Conservation (phyloP, 2,797 vertebrate genomes). For the Premnoplex brunnescens region DNA sequence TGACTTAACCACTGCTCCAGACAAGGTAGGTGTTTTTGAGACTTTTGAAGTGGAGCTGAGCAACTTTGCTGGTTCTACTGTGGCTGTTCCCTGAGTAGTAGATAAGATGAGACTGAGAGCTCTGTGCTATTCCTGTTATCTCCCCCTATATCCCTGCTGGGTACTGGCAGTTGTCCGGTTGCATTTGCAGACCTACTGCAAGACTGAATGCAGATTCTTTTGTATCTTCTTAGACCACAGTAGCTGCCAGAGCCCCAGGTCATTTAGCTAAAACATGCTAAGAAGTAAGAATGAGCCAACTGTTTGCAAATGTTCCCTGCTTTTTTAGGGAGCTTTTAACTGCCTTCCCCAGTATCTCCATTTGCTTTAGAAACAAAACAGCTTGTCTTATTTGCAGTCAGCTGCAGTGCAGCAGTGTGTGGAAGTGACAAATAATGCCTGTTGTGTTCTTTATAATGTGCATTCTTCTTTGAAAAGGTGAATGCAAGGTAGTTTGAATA, state of each 20-base stretch:
- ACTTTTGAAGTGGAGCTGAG: neutral
- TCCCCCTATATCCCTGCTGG: neutral
- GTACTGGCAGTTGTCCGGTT: neutral
- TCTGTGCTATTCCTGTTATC: neutral
- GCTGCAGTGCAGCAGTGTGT: neutral
- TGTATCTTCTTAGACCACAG: neutral
- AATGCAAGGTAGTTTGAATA: neutral
- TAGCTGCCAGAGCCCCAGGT: neutral
- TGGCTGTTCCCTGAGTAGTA: neutral
- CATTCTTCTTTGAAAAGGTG: neutral
- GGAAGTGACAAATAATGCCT: neutral
- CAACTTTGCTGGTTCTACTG: neutral
- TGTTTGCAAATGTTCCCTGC: neutral
- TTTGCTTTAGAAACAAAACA: neutral
- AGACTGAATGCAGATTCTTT: neutral
- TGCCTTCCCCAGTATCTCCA: neutral
- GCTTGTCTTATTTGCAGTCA: neutral
- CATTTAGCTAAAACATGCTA: neutral
- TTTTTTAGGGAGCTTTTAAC: neutral
- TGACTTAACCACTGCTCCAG: neutral
- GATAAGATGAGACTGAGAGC: neutral
- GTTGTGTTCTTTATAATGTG: neutral
- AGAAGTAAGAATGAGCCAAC: neutral
- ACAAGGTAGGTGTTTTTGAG: neutral
- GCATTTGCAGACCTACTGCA: neutral